These are phyloP conservation scores for Knipowitschia caucasica DNA, from an alignment of 2,797 vertebrate genomes.

Conservation along the genomic window DNA sequence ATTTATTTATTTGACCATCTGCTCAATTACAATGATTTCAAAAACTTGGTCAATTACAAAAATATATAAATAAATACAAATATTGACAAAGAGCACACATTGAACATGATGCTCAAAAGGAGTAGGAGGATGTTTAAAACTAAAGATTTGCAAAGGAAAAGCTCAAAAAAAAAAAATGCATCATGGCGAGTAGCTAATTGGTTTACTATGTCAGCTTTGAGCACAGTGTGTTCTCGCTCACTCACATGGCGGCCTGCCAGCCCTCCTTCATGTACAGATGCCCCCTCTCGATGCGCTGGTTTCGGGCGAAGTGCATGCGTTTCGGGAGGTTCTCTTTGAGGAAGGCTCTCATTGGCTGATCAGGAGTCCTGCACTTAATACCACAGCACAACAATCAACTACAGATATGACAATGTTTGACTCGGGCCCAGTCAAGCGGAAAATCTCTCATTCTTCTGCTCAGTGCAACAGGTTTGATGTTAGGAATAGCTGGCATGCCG, in stretches of 20 bases:
- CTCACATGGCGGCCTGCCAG: constrained; percentile 86
- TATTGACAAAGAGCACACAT: no score
- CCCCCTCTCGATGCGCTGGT: constrained; percentile 85
- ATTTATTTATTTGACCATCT: no score
- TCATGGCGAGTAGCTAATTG: no score
- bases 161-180: no score
- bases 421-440: constrained; percentile 46
- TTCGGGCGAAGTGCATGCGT: constrained; percentile 85
- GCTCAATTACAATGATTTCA: no score
- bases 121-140: no score
- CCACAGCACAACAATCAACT: constrained; percentile 41
- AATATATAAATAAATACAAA: no score
- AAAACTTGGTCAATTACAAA: no score
- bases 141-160: no score
- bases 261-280: constrained; percentile 84
- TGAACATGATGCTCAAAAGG: no score
- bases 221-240: constrained; percentile 11
- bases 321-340: constrained; percentile 87
- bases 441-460: constrained; percentile 48
- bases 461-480: constrained; percentile 42
- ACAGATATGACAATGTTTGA: constrained; percentile 45
- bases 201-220: no score
- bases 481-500: constrained; percentile 80
- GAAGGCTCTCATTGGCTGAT: constrained; percentile 87
- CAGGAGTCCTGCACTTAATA: constrained; percentile 82